Base-by-base conservation (phyloP, 2,888 invertebrate genomes). In the Calliphora vomitoria region DNA sequence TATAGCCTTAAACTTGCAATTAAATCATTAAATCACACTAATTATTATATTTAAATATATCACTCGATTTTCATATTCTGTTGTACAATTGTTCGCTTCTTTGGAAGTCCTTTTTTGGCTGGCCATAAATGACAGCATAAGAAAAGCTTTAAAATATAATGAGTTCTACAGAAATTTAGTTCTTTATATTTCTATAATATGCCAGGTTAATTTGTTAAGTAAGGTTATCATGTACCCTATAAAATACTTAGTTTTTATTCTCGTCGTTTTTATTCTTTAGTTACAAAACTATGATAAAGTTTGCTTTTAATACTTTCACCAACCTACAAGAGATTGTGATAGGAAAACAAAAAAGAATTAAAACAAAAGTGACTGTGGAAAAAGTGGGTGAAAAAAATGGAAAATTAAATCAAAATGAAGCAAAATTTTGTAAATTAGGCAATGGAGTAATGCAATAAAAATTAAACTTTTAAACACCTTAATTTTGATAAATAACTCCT, bases 151-250 rank as follows among this genome's bases (percentile, higher is more conserved):
- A 47, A 18, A 47, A 69, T 50, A n/a, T 80, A 13, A 50, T 69
- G 25, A 60, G 62, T 44, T 55, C 25, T n/a, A 53, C n/a, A 62
- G 4, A 60, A 80, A 11, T 47, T 72, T 31, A 41, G 25, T 81
- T 13, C n/a, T 20, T 62, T 5, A 31, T 55, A 55, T 58, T 60
- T 60, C 15, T n/a, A 18, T 18, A 50, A 53, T 18, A 58, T 68
- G 58, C 50, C 66, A 79, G 79, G 72, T 84, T 84, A 84, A 84
- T 84, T 74, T 79, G 38, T 68, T 84, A 79, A 79, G 66, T 74
- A 79, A 66, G 47, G 72, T 79, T 79, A 79, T 84, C 79, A 72
- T 82, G 53, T 60, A n/a, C 31, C n/a, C 47, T 60, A 74, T 25
- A 79, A 64, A 79, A 53, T 76, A 71, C 31, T 82, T 62, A 58